Evolutionary conservation across 2,113 vertebrate genomes (phyloP), one percentile per base, ranked within the genome.

Genomic region (Bubo scandiacus): DNA sequence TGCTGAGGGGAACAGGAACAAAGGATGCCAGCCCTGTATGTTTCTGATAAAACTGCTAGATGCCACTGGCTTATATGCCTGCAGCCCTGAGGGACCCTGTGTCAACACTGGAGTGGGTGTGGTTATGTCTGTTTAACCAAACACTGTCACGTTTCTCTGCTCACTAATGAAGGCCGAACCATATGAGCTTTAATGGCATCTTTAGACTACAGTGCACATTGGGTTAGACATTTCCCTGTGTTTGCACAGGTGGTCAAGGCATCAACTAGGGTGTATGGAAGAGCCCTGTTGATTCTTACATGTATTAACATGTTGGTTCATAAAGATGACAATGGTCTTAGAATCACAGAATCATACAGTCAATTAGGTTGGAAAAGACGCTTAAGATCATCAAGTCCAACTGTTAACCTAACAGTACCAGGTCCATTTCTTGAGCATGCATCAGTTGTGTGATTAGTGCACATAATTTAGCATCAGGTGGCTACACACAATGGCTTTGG

Each of bases 301-400:
- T n/a, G 42, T 32, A 32, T 8, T 34, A 75, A 51, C 32, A 6
- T 3, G 9, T 23, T 61, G 18, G 11, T 52, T 74, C 0, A 0
- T 75, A 86, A 68, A 85, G 49, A 57, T 34, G 27, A 89, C 29
- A 55, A 63, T 27, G 27, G 61, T 78, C 67, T 87, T 66, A 25
- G 29, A 40, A 36, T 67, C 27, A 10, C 4, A 63, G 66, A 30
- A 52, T 43, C 51, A 22, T 45, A 72, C 19, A 58, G 15, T 59
- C 43, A 27, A 63, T 77, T 34, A 40, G 20, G 16, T 38, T 68
- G 58, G 49, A 73, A 83, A 91, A 87, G 40, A 86, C 20, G 29
- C 13, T 32, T 63, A 45, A 38, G 58, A 54, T 61, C 52, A 72
- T 11, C 4, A 2, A 49, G 47, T 67, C 43, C 16, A 54, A 7